A percentile compares a stretch with the other conserved stretches of the same genome.
These are phyloP conservation scores for Coptodon bakossiorum DNA, from an alignment of 2,113 vertebrate species.

Conservation along the genomic window DNA sequence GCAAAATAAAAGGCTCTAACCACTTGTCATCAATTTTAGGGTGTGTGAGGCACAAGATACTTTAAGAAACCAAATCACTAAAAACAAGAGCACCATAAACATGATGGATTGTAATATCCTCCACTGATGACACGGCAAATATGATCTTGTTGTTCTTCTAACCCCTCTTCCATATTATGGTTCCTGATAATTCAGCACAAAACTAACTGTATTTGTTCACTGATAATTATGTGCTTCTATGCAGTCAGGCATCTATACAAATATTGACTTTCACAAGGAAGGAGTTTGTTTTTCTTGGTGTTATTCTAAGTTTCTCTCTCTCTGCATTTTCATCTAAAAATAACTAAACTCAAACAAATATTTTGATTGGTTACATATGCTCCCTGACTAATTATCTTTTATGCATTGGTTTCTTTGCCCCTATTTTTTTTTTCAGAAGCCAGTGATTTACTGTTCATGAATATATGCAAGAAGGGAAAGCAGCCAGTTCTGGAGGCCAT, in stretches of 20 bases:
- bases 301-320: not conserved
- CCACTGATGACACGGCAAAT: not conserved
- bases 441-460: conserved; percentile 71
- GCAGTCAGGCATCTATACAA: not conserved
- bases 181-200: not conserved
- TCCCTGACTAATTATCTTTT: conserved; percentile 67
- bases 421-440: conserved; percentile 44
- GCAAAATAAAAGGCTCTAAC: not conserved
- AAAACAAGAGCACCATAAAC: not conserved
- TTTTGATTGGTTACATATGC: conserved; percentile 63
- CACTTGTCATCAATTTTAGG: not conserved
- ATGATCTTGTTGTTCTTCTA: not conserved
- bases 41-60: not conserved
- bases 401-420: conserved; percentile 55
- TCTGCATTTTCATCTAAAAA: conserved; percentile 21
- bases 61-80: not conserved
- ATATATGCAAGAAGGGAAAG: conserved; percentile 70
- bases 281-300: not conserved
- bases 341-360: conserved; percentile 39
- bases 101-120: not conserved
- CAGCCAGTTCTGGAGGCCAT: conserved; percentile 61
- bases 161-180: not conserved
- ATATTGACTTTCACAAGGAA: not conserved
- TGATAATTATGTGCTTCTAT: not conserved
- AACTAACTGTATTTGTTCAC: not conserved